Evolutionary conservation across 2,113 vertebrate genomes (phyloP), one percentile per base, ranked within the genome.

Genomic region (Malurus elegans): DNA sequence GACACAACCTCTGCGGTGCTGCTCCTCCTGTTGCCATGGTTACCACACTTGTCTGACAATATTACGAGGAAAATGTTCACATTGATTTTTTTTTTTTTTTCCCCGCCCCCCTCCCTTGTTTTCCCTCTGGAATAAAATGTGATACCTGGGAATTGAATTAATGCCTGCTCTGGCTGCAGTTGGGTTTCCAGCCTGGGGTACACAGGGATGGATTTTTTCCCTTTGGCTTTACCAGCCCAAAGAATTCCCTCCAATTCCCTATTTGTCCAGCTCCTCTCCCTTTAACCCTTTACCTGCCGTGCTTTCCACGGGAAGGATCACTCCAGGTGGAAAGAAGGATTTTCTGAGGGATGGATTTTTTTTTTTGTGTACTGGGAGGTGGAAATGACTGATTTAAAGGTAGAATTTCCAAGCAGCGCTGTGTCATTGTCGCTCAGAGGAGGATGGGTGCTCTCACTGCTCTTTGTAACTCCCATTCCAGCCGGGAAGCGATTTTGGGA

Each of bases 11-110:
- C 17, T 4, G 54, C 50, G 87, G 87, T 8, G 21, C 73, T 90
- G 66, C 81, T 96, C 34, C 54, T 93, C 32, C n/a, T 18, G 92
- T 95, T 95, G 87, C 93, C 71, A 64, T 96, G 94, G 95, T 38
- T 54, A 95, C 92, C 4, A 1, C 47, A 34, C 66, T 72, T 48
- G 84, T 65, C 61, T 94, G 85, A 82, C 81, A 90, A 51, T 87
- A 76, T 67, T 36, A 18, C 62, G 18, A 79, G 78, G 91, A 83
- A 89, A 90, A 90, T 29, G 67, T 66, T 88, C 42, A 26, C 58
- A 73, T 70, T 10, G 84, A 12, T 66, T 69, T 16, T 18, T 21
- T n/a, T 54, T 34, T 50, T 50, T 24, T 48, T 48, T 38, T 11
- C 38, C 38, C 38, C 18, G 6, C 6, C 26, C 10, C 19, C 3